These are phyloP conservation scores for Laodelphax striatellus DNA, from an alignment of 1,140 invertebrate species.

Conservation along the genomic window DNA sequence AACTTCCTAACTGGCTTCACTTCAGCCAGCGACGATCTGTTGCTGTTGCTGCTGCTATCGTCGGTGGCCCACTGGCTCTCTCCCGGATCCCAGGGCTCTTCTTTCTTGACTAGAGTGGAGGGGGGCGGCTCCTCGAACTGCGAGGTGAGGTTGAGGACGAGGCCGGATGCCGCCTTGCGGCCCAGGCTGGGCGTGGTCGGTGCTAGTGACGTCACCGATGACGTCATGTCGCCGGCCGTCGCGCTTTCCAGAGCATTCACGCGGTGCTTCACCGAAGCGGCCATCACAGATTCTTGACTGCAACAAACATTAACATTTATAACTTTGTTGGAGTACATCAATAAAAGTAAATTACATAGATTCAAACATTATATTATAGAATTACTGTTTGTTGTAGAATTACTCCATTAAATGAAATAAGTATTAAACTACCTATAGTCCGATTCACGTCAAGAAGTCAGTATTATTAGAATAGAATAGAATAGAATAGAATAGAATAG, in stretches of 20 bases:
- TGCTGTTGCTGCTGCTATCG: too few relatives aligned
- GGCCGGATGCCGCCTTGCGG: constrained; percentile 36
- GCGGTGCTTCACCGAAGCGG: constrained; percentile 43
- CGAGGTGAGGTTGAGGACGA: constrained; percentile 50
- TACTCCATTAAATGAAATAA: too few relatives aligned
- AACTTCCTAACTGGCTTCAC: constrained; percentile 20
- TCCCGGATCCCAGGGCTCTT: constrained; percentile 47
- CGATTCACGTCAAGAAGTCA: too few relatives aligned
- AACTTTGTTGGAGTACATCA: too few relatives aligned
- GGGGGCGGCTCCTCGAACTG: constrained; percentile 41
- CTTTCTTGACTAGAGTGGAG: constrained; percentile 39
- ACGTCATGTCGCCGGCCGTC: neutral
- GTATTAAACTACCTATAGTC: too few relatives aligned
- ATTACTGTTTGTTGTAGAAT: too few relatives aligned
- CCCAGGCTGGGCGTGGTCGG: constrained; percentile 25
- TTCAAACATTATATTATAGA: too few relatives aligned
- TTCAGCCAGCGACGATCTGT: neutral
- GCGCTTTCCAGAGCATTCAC: constrained; percentile 49
- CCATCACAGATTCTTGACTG: constrained; percentile 25
- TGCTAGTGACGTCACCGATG: neutral
- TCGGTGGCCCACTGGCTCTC: neutral
- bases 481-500: too few relatives aligned
- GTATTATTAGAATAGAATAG: too few relatives aligned
- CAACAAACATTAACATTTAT: constrained; percentile 14
- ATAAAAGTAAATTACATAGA: neutral